These are phyloP conservation scores for Agrotis exclamationis DNA, from an alignment of 2,888 invertebrate species.

Conservation along the genomic window DNA sequence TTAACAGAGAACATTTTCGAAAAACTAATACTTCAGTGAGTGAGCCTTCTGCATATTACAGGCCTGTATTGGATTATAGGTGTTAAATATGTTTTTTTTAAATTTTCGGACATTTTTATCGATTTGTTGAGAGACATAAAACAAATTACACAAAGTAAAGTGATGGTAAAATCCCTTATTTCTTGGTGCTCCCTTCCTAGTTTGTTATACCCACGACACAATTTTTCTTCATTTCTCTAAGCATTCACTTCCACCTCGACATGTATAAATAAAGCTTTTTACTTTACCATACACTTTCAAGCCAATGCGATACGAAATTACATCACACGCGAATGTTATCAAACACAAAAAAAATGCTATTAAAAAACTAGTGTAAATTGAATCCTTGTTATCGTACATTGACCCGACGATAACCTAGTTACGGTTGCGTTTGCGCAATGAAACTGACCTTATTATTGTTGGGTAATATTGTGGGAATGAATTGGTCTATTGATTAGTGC, in stretches of 20 bases:
- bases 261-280: background rate
- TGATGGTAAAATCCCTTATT: no score
- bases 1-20: no score
- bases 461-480: constrained; percentile 42
- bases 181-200: no score
- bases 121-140: no score
- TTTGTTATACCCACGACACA: background rate
- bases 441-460: constrained; percentile 46
- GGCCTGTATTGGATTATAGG: no score
- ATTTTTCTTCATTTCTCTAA: background rate
- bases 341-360: constrained; percentile 47
- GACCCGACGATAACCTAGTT: constrained; percentile 67
- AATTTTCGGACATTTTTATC: no score
- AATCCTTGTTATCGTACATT: constrained; percentile 65
- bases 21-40: no score
- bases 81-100: no score
- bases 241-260: no score
- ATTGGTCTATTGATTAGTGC: background rate
- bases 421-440: constrained; percentile 49
- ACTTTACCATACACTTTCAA: background rate
- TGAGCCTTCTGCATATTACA: no score
- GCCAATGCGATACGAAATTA: constrained; percentile 33
- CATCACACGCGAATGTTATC: constrained; percentile 56
- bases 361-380: constrained; percentile 61
- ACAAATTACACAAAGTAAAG: no score